Evolutionary conservation across 2,113 vertebrate species (phyloP), one percentile per base, ranked within the genome.

Genomic region (Phaethornis superciliosus): DNA sequence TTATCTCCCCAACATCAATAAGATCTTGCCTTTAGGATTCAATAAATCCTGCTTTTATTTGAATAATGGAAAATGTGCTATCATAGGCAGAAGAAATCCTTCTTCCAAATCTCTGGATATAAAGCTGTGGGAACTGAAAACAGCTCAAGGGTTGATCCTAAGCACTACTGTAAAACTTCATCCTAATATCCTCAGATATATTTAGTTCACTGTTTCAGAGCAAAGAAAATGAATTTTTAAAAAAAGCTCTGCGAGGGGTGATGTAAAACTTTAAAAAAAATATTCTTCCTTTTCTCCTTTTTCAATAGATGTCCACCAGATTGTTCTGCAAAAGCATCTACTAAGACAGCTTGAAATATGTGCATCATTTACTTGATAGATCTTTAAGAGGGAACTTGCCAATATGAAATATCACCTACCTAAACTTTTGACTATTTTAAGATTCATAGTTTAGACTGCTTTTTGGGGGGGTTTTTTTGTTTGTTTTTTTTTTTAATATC

Each of bases 321-420:
- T 51, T 65, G 46, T 44, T 85, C 59, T 64, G 71, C 59, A 80
- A 72, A 91, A 84, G 74, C 35, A 70, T 55, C 51, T 70, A 7
- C 71, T 28, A 52, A 2, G 75, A 93, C 88, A 96, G 85, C 37
- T 89, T 96, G 92, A 96, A 96, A 96, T 80, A 94, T 83, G 75
- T 70, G 92, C 60, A 91, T 91, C 88, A 80, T 93, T 93, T 95
- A 81, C 64, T 71, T 82, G 82, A 88, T 70, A 80, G 79, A 95
- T 90, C 92, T 91, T 91, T 80, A 65, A 55, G 79, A 71, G 89
- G 59, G 40, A 94, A 21, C 76, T 74, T 95, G 95, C 76, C 95
- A 74, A 55, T 51, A 80, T 95, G 92, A 96, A 94, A 67, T 88
- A 96, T 93, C 68, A 91, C 85, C 88, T 62, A 54, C 22, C 67